Percentiles rank a stretch among this genome's conserved stretches.
phyloP scores from a whole-genome alignment of 2,797 vertebrate species.

The Martes flavigula region DNA sequence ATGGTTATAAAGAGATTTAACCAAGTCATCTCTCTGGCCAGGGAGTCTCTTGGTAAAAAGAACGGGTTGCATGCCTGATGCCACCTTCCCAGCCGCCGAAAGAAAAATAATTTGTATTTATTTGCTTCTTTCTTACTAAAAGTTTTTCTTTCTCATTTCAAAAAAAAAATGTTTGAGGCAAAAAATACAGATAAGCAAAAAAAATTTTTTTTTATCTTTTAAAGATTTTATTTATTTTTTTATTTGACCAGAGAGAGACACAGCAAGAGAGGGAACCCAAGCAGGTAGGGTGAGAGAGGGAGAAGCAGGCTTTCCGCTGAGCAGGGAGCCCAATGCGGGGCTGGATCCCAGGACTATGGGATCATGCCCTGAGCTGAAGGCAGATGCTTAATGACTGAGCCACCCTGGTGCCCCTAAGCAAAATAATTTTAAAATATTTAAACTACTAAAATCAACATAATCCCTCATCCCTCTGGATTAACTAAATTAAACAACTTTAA shows the following conservation, averaged over 20 bases:
- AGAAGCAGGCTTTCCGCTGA: too few species aligned
- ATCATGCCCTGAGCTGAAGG: too few species aligned
- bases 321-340: too few species aligned
- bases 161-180: background rate
- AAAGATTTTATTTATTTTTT: too few species aligned
- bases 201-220: background rate
- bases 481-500: background rate
- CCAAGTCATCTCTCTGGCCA: background rate
- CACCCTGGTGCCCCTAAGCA: background rate
- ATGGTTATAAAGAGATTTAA: background rate
- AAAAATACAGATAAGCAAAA: constrained; percentile 16
- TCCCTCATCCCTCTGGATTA: background rate
- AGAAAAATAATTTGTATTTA: background rate
- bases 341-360: too few species aligned
- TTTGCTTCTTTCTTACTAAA: constrained; percentile 3
- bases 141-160: background rate
- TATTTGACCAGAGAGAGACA: too few species aligned
- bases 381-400: too few species aligned
- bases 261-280: too few species aligned
- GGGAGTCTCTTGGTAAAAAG: background rate
- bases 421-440: background rate
- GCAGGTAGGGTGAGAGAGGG: too few species aligned
- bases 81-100: background rate
- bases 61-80: background rate
- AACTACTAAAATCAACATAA: background rate